Evolutionary conservation across 2,113 vertebrate genomes (phyloP).

Genomic region (Pimephales promelas): DNA sequence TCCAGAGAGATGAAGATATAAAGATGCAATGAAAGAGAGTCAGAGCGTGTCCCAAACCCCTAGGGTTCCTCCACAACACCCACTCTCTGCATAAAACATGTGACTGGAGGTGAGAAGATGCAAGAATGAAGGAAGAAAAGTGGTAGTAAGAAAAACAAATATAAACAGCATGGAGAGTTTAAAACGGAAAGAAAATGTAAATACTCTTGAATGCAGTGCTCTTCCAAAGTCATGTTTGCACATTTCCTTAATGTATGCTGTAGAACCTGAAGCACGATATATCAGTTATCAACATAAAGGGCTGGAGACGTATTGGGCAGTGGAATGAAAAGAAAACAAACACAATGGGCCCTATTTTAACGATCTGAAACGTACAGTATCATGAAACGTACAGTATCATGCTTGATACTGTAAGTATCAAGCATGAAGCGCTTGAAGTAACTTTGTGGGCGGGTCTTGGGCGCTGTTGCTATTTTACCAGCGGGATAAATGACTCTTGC

Average conservation of each 20-base stretch:
- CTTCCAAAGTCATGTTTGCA: neutral
- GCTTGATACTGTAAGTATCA: too few species aligned
- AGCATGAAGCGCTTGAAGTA: too few species aligned
- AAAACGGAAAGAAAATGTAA: neutral
- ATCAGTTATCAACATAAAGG: neutral
- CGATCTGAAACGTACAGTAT: too few species aligned
- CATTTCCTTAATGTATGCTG: neutral
- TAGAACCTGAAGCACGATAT: neutral
- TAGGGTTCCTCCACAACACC: conserved; percentile 37
- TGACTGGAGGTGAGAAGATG: conserved; percentile 33
- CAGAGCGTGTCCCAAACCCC: conserved; percentile 22
- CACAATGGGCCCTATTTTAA: too few species aligned
- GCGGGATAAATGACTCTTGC: too few species aligned
- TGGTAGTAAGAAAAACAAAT: neutral
- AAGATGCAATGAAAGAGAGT: conserved; percentile 16
- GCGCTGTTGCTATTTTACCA: too few species aligned
- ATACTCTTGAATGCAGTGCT: neutral
- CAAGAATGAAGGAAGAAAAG: conserved; percentile 1
- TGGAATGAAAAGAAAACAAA: too few species aligned
- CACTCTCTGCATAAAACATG: conserved; percentile 15
- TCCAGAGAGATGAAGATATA: conserved; percentile 35
- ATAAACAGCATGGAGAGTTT: neutral
- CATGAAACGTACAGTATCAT: too few species aligned
- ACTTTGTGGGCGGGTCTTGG: too few species aligned
- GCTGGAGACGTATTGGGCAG: too few species aligned